These are phyloP conservation scores for Papilio protenor DNA, from an alignment of 2,888 invertebrate species.

Conservation along the genomic window DNA sequence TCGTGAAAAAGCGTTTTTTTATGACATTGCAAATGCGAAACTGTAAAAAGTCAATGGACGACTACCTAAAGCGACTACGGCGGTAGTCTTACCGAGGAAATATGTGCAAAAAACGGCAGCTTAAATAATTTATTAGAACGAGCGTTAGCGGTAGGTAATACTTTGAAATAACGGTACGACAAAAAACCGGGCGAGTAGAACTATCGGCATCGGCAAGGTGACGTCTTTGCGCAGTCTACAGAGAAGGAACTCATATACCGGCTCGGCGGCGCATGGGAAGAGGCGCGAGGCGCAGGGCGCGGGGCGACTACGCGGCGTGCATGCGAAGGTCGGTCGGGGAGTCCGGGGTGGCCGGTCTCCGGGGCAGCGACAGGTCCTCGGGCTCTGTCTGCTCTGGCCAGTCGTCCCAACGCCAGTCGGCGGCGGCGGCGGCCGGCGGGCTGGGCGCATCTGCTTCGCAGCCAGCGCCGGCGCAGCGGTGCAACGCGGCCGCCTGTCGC, in stretches of 20 bases:
- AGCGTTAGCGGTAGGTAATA: conserved; percentile 50
- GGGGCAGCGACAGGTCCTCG: conserved; percentile 92
- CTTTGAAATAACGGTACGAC: conserved; percentile 37
- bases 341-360: conserved; percentile 79
- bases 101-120: conserved; percentile 54
- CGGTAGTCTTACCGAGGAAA: conserved; percentile 69
- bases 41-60: conserved; percentile 68
- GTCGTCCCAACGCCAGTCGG: conserved; percentile 80
- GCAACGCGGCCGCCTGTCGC: conserved; percentile 94
- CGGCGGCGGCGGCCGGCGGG: conserved; percentile 74
- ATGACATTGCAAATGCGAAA: conserved; percentile 71
- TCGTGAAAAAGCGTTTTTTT: conserved; percentile 71
- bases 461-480: conserved; percentile 87
- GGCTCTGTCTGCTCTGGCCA: conserved; percentile 95
- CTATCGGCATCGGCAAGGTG: conserved; percentile 53
- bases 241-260: conserved; percentile 92
- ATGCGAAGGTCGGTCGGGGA: conserved; percentile 81
- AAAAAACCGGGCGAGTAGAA: conserved; percentile 43
- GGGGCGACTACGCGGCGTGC: conserved; percentile 78
- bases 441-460: conserved; percentile 75
- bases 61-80: conserved; percentile 72
- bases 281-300: conserved; percentile 56
- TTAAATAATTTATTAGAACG: conserved; percentile 56
- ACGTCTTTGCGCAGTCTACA: conserved; percentile 75
- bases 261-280: conserved; percentile 71